These are phyloP conservation scores for Nycticebus coucang DNA, from an alignment of 2,113 vertebrate genomes.

Conservation along the genomic window DNA sequence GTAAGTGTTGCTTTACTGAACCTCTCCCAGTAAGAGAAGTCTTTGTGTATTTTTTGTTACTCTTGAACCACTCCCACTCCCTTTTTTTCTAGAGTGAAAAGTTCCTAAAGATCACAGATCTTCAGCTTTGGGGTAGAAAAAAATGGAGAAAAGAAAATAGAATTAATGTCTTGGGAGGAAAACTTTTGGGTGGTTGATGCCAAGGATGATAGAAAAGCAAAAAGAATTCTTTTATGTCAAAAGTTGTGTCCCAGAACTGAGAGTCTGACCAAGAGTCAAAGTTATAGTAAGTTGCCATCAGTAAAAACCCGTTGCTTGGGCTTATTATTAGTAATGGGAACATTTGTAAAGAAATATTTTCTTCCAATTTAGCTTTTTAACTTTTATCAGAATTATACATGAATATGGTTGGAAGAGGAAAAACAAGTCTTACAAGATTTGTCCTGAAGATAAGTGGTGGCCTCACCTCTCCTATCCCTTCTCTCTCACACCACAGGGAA, in stretches of 20 bases:
- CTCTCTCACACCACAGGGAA: background rate
- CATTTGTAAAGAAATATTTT: background rate
- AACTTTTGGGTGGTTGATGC: background rate
- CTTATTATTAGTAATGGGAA: background rate
- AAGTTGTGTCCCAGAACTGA: background rate
- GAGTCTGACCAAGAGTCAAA: background rate
- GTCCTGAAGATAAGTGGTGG: background rate
- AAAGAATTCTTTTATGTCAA: slow-evolving; percentile 11
- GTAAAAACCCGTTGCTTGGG: background rate
- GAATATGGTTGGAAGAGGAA: background rate
- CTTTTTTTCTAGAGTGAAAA: background rate
- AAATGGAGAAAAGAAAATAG: background rate
- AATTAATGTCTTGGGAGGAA: background rate
- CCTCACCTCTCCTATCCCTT: background rate
- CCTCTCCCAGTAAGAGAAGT: background rate
- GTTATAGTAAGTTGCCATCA: background rate
- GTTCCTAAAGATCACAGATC: background rate
- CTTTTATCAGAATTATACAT: background rate
- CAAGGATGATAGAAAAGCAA: background rate
- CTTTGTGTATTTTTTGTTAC: background rate
- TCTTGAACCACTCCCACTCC: rapidly evolving
- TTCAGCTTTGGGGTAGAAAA: background rate
- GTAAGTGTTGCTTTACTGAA: background rate
- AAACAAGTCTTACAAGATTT: background rate
- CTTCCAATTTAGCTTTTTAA: background rate